Base-by-base conservation (phyloP, 2,888 invertebrate genomes). In the Lithosia quadra region DNA sequence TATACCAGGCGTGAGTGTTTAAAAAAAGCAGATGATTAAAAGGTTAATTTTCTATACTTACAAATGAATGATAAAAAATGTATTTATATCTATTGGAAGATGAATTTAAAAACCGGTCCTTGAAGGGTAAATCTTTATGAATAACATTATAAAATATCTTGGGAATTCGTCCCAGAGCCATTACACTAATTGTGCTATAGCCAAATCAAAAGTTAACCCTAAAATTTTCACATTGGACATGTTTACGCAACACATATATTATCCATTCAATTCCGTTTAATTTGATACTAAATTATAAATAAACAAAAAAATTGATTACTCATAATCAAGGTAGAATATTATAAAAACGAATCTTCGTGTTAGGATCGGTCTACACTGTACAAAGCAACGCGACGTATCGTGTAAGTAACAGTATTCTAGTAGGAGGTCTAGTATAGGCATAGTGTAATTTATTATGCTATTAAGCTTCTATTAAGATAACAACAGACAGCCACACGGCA, bases 301-400 rank as follows among this genome's bases (percentile, higher is more conserved):
- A 87, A 88, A 87, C 81, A 84, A 86, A 88, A 85, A 84, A 82
- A 81, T 84, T 84, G 85, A 87, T 85, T 83, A 87, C 83, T 86
- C 83, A 88, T 85, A 89, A 90, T 88, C 85, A 89, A 89, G 80
- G 75, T 81, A 84, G 84, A 83, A 85, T 85, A 74, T 86, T 81
- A 86, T 89, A 88, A 90, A 88, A 92, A 89, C 84, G 84, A 87
- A 88, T 69, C 64, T 67, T 63, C 66, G 72, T n/a, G 15, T 74
- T 85, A 85, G 79, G 80, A 77, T 77, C 75, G 83, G 80, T 84
- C 79, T 78, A 88, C 87, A 83, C 84, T 53, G 28, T 22, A 22
- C 1, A 5, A 33, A n/a, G n/a, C 43, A n/a, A 63, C 10, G 33
- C 15, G 53, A 63, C 15, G 53, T 28, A 28, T 28, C 28, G n/a